phyloP scores from a whole-genome alignment of 2,888 invertebrate species.

The Pilophorus perplexus region DNA sequence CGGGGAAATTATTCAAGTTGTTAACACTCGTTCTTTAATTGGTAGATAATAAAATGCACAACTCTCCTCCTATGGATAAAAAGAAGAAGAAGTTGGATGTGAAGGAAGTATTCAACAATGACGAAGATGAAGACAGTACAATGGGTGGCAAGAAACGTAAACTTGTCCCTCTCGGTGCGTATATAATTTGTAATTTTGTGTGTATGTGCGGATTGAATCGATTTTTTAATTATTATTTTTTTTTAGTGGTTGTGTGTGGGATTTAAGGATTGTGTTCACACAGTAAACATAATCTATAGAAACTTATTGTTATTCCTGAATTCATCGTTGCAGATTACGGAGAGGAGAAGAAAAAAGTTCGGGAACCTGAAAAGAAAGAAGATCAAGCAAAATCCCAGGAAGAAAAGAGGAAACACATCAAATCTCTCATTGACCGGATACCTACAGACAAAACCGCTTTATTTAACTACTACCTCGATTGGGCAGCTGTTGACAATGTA shows the following conservation, averaged over 20 bases:
- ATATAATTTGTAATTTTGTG: too few relatives aligned
- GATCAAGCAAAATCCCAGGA: constrained; percentile 73
- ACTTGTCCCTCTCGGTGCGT: constrained; percentile 69
- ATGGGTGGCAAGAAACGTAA: constrained; percentile 67
- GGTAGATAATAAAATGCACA: constrained; percentile 43
- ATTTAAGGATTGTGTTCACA: too few relatives aligned
- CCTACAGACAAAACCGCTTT: constrained; percentile 96
- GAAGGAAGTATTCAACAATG: constrained; percentile 81
- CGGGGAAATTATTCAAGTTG: too few relatives aligned
- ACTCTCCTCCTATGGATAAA: constrained; percentile 47
- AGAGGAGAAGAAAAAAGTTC: constrained; percentile 55
- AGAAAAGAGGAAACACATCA: constrained; percentile 94
- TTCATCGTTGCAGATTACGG: constrained; percentile 62
- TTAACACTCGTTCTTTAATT: background rate
- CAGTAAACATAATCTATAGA: too few relatives aligned
- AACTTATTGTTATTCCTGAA: too few relatives aligned
- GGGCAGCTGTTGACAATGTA: constrained; percentile 74
- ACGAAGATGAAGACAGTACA: constrained; percentile 64
- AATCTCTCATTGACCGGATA: constrained; percentile 96
- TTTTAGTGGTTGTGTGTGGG: too few relatives aligned
- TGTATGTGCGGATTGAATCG: too few relatives aligned
- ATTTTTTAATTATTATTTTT: too few relatives aligned
- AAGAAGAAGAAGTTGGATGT: constrained; percentile 73
- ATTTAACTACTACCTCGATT: constrained; percentile 92
- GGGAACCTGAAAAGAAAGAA: constrained; percentile 57